Conservation (phyloP, 2,113 vertebrate species). For the Gobio gobio region DNA sequence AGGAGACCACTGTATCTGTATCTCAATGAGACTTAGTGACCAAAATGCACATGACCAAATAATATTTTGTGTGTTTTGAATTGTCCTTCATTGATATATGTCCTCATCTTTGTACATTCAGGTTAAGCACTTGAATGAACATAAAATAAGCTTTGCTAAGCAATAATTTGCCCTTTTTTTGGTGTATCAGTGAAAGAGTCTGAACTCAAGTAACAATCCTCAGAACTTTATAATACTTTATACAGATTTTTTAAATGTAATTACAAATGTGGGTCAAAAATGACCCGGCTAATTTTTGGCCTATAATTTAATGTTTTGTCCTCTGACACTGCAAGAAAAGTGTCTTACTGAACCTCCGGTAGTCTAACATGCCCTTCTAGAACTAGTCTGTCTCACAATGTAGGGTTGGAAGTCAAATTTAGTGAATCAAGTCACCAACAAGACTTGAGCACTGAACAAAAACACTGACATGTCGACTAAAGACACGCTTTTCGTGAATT, state of each 20-base stretch:
- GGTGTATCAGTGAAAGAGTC: not conserved
- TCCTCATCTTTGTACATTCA: not conserved
- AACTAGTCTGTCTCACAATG: not conserved
- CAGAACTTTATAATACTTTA: not conserved
- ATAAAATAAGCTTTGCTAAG: not conserved
- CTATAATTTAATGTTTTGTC: not conserved
- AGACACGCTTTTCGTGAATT: not conserved
- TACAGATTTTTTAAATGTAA: not conserved
- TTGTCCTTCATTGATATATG: not conserved
- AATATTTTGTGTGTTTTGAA: conserved; percentile 1
- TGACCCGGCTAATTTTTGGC: not conserved
- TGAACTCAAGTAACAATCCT: not conserved
- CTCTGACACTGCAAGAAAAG: not conserved
- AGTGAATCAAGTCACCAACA: not conserved
- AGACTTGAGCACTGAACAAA: not conserved
- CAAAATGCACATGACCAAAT: not conserved
- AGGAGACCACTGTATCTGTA: conserved; percentile 6
- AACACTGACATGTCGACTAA: not conserved
- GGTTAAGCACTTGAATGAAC: conserved; percentile 5
- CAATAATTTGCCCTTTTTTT: not conserved
- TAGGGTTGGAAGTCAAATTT: not conserved
- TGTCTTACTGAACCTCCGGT: not conserved
- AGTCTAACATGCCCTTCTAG: not conserved
- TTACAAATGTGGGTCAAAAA: not conserved
- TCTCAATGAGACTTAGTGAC: not conserved